Base-by-base conservation (phyloP, 1,140 invertebrate genomes). In the Globodera rostochiensis region DNA sequence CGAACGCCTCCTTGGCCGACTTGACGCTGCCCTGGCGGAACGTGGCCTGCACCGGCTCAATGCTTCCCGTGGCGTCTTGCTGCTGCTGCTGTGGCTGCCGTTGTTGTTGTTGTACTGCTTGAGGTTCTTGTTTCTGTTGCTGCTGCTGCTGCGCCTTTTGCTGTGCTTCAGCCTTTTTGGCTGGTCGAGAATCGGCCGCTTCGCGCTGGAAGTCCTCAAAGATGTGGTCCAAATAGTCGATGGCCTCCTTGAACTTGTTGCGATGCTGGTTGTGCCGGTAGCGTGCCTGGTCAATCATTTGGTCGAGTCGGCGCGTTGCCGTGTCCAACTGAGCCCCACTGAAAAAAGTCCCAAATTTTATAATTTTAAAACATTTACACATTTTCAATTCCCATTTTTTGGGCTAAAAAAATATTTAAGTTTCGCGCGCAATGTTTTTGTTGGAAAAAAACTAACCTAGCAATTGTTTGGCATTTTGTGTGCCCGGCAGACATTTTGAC, bases 161-260 rank as follows among this genome's bases (percentile, higher is more conserved):
- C 70, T 70, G 36, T 36, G 49, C 60, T 49, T 36, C 76, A 36
- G 53, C 74, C 53, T 57, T 57, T 76, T 69, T 66, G 66, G 57
- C 19, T 15, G 57, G 15, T 47, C 64, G 66, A 73, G 77, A 46
- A 69, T 71, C 36, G 70, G 87, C 86, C 49, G 79, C 76, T 60
- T 88, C 87, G 75, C 85, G 86, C 66, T 89, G 86, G 74, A 89
- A 80, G 81, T 89, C 88, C 73, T 89, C 88, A 71, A 90, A 90
- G 45, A 89, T 89, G 75, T 89, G 87, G 66, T 89, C 88, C 67
- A 89, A 79, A 74, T 89, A 89, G 70, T 89, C 88, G 77, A 89
- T 90, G 53, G 88, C 88, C 71, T 89, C 88, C 80, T 89, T 89
- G 85, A 89, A 89, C 75, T 89, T 89, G 75, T 69, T 82, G 75